These are phyloP conservation scores for Circaetus cinerascens DNA, from an alignment of 2,113 vertebrate genomes.

Conservation along the genomic window DNA sequence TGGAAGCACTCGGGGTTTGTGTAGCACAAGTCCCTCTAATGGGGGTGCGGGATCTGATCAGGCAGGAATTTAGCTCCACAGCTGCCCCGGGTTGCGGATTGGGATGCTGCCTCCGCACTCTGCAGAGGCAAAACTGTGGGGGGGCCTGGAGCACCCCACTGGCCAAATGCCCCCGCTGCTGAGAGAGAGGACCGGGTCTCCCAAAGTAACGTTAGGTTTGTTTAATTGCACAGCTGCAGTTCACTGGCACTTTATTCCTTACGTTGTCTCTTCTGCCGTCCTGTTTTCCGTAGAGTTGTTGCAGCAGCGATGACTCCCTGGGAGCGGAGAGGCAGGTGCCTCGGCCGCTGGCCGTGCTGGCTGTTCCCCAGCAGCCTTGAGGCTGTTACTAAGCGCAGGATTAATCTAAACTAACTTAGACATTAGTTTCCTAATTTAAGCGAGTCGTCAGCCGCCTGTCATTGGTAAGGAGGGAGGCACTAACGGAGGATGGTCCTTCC, in stretches of 20 bases:
- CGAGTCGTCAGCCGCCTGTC: not conserved
- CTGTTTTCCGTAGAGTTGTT: not conserved
- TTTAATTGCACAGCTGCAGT: not conserved
- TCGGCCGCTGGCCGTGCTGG: not conserved
- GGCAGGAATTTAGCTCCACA: not conserved
- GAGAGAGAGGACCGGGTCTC: not conserved
- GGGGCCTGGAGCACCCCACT: not conserved
- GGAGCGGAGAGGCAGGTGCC: not conserved
- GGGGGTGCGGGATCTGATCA: not conserved
- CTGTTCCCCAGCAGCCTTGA: not conserved
- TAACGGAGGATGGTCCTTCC: not conserved
- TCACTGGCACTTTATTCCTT: not conserved
- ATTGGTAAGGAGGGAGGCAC: not conserved
- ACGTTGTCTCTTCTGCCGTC: not conserved
- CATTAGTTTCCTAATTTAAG: not conserved
- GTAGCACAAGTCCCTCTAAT: not conserved
- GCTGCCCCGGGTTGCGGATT: not conserved
- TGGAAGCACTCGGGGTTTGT: not conserved
- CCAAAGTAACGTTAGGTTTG: fast-evolving
- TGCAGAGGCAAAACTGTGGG: not conserved
- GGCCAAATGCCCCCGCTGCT: not conserved
- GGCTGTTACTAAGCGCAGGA: not conserved
- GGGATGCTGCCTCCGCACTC: fast-evolving
- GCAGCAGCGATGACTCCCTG: fast-evolving
- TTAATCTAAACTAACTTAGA: not conserved